A percentile compares a stretch with the other conserved stretches of the same genome.
These are phyloP conservation scores for Xyrauchen texanus DNA, from an alignment of 2,113 vertebrate species.

Conservation along the genomic window DNA sequence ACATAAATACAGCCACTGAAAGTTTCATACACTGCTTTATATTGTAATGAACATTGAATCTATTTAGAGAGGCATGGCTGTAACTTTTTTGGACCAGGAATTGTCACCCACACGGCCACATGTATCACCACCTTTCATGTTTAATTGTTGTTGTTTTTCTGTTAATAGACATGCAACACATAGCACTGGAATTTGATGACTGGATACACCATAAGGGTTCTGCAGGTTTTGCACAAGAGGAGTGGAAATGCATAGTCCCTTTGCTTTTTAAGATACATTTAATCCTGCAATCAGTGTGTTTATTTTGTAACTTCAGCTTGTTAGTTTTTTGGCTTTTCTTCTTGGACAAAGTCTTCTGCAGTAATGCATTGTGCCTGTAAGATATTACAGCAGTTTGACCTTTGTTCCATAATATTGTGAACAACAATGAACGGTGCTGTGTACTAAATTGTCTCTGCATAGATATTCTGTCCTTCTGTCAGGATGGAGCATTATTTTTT, in stretches of 20 bases:
- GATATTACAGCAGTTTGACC: constrained; percentile 12
- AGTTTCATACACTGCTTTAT: neutral
- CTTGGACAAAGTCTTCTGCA: neutral
- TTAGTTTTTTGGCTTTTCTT: neutral
- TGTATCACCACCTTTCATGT: constrained; percentile 2
- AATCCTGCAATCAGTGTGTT: too few relatives aligned
- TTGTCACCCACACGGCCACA: neutral
- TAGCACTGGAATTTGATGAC: neutral
- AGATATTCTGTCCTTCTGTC: neutral
- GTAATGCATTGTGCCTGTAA: neutral
- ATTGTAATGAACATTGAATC: constrained; percentile 13
- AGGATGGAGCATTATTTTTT: neutral
- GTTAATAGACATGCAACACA: neutral
- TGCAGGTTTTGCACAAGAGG: neutral
- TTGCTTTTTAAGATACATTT: neutral
- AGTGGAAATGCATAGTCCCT: neutral
- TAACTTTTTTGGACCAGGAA: constrained; percentile 2
- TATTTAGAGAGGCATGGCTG: neutral
- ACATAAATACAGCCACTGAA: neutral
- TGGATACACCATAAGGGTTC: constrained; percentile 2
- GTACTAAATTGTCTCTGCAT: neutral
- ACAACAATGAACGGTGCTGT: neutral
- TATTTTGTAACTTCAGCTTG: neutral
- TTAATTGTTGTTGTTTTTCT: constrained; percentile 9
- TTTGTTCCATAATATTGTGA: constrained; percentile 11